These are phyloP conservation scores for Cyprinella venusta DNA, from an alignment of 2,797 vertebrate genomes.

Conservation along the genomic window DNA sequence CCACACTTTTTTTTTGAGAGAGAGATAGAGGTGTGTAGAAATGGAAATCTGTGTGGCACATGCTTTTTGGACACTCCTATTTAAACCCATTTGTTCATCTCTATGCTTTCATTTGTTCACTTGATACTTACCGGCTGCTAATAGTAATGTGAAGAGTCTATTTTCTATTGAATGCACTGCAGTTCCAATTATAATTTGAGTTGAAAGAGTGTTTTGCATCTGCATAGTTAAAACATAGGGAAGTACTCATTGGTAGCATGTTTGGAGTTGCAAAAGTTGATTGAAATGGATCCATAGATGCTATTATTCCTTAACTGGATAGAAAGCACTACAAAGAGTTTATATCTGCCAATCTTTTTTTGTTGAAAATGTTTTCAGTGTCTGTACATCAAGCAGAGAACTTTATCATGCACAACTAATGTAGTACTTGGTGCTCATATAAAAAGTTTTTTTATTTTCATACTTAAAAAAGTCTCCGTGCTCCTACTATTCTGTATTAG, in stretches of 20 bases:
- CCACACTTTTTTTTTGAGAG: slow-evolving; percentile 81
- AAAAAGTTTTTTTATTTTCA: slow-evolving; percentile 39
- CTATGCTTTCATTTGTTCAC: not conserved
- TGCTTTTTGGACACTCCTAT: slow-evolving; percentile 25
- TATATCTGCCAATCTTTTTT: not conserved
- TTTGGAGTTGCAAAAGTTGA: slow-evolving; percentile 13
- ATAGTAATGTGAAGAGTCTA: slow-evolving; percentile 56
- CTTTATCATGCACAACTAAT: slow-evolving; percentile 29
- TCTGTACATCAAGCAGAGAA: slow-evolving; percentile 17
- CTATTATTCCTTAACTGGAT: slow-evolving; percentile 4
- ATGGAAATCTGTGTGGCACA: slow-evolving; percentile 39
- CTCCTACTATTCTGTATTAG: slow-evolving; percentile 26
- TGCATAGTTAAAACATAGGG: not conserved
- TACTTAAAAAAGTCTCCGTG: slow-evolving; percentile 14
- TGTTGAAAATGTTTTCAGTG: slow-evolving; percentile 11
- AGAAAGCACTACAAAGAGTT: slow-evolving; percentile 36
- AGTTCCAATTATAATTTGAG: slow-evolving; percentile 31
- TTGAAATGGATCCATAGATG: not conserved
- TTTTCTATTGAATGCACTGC: slow-evolving; percentile 42
- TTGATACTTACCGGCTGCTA: slow-evolving; percentile 54
- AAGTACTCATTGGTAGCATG: slow-evolving; percentile 22
- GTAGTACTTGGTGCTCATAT: slow-evolving; percentile 41
- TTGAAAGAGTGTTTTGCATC: slow-evolving; percentile 26
- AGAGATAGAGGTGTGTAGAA: slow-evolving; percentile 24
- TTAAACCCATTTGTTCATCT: slow-evolving; percentile 28